Evolutionary conservation across 2,797 vertebrate genomes (phyloP).

Genomic region (Gymnocypris eckloni): DNA sequence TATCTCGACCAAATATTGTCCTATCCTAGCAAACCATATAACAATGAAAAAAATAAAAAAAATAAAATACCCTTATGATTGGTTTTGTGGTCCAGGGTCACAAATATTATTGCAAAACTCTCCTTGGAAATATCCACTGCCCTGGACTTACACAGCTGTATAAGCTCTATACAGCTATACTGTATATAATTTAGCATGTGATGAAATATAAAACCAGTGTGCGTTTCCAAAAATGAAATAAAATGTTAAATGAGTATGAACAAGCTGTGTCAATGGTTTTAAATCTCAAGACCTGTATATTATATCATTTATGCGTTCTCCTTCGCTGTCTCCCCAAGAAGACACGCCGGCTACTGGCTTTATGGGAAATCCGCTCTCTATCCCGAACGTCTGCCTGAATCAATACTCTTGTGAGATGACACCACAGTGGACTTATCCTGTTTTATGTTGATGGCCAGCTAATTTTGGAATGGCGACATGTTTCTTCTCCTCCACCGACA

Average conservation of each 20-base stretch:
- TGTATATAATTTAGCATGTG: background rate
- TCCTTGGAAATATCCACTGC: background rate
- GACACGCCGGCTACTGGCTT: conserved; percentile 83
- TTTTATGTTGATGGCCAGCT: conserved; percentile 91
- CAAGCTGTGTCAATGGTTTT: conserved; percentile 64
- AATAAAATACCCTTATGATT: no score
- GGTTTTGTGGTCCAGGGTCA: no score
- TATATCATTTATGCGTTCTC: conserved; percentile 67
- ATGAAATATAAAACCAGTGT: conserved; percentile 3
- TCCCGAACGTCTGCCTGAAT: conserved; percentile 86
- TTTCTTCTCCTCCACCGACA: conserved; percentile 76
- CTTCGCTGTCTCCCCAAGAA: conserved; percentile 79
- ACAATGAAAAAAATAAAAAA: no score
- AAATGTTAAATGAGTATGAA: conserved; percentile 67
- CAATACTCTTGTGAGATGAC: conserved; percentile 92
- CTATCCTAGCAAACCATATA: no score
- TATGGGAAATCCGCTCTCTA: conserved; percentile 89
- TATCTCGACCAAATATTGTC: no score
- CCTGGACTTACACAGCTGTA: background rate
- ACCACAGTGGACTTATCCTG: conserved; percentile 87
- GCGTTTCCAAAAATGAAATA: conserved; percentile 30
- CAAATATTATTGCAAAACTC: background rate
- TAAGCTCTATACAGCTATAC: background rate
- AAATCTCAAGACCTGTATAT: conserved; percentile 67
- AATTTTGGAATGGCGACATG: conserved; percentile 89